Evolutionary conservation across 2,888 invertebrate species (phyloP).

Genomic region (Lasioglossum marginatum): DNA sequence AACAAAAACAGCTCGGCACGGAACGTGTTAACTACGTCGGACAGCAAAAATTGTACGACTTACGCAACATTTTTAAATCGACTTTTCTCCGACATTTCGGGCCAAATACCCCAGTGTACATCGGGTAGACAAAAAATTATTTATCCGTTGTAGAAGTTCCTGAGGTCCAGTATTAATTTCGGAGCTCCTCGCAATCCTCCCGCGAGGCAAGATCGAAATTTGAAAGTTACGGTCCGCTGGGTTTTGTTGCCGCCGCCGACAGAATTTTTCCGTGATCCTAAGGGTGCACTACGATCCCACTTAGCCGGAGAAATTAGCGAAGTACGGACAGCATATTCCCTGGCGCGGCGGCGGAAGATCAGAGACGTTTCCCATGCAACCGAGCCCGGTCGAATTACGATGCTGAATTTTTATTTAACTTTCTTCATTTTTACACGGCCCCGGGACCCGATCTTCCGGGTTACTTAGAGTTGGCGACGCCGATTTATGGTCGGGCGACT

Average conservation of each 20-base stretch:
- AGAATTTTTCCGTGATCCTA: slow-evolving; percentile 3
- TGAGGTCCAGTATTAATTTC: neutral
- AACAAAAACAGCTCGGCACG: too few species aligned
- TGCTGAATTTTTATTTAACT: slow-evolving; percentile 40
- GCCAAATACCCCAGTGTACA: too few species aligned
- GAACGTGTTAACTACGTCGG: too few species aligned
- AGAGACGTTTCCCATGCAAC: neutral
- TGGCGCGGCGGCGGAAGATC: neutral
- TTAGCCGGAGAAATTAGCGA: slow-evolving; percentile 10
- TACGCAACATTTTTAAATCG: too few species aligned
- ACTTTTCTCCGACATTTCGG: too few species aligned
- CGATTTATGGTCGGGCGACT: slow-evolving; percentile 47
- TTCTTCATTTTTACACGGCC: slow-evolving; percentile 35
- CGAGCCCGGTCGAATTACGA: slow-evolving; percentile 17
- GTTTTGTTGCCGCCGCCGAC: neutral
- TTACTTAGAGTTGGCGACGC: slow-evolving; percentile 36
- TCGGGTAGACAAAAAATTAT: neutral
- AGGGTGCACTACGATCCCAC: slow-evolving; percentile 1
- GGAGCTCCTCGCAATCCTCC: neutral
- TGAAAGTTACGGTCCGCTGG: neutral
- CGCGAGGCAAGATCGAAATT: neutral
- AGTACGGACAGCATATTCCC: neutral
- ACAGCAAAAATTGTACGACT: too few species aligned
- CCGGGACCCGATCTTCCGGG: slow-evolving; percentile 16
- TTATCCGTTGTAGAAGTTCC: neutral